phyloP scores from a whole-genome alignment of 2,888 invertebrate genomes.

The Zygaena filipendulae region DNA sequence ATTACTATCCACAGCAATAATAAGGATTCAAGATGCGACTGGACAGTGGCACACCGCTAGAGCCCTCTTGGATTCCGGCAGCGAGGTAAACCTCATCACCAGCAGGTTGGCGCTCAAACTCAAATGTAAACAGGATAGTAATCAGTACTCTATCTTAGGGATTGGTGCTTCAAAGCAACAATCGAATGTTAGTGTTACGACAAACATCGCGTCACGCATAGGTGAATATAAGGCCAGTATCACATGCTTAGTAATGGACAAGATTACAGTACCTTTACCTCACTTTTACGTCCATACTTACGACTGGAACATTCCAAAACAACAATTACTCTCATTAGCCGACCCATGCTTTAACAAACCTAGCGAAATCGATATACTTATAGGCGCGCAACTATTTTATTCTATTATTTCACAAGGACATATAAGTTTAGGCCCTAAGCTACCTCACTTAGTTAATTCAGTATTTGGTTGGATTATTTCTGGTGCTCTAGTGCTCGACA shows the following conservation, averaged over 20 bases:
- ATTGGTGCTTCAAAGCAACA: no score
- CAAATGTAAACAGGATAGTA: no score
- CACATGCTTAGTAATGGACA: background rate
- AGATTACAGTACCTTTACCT: no score
- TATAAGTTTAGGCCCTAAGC: conserved; percentile 1
- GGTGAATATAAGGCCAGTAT: background rate
- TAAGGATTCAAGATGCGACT: background rate
- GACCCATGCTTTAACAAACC: background rate
- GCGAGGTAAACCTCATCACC: conserved; percentile 1
- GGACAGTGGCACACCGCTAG: background rate
- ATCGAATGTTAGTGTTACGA: no score
- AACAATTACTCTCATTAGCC: conserved; percentile 1
- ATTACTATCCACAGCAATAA: conserved; percentile 1
- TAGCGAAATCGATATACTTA: background rate
- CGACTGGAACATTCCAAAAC: background rate
- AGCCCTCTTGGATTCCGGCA: conserved; percentile 1
- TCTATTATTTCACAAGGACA: background rate
- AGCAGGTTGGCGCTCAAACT: background rate
- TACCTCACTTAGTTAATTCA: conserved; percentile 1
- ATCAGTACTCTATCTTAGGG: no score
- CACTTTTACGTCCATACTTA: background rate
- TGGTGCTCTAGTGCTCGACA: background rate
- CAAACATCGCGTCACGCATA: no score
- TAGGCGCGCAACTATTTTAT: conserved; percentile 2
- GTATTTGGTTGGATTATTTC: conserved; percentile 2